Base-by-base conservation (phyloP, 2,113 vertebrate genomes). In the Epinephelus lanceolatus region DNA sequence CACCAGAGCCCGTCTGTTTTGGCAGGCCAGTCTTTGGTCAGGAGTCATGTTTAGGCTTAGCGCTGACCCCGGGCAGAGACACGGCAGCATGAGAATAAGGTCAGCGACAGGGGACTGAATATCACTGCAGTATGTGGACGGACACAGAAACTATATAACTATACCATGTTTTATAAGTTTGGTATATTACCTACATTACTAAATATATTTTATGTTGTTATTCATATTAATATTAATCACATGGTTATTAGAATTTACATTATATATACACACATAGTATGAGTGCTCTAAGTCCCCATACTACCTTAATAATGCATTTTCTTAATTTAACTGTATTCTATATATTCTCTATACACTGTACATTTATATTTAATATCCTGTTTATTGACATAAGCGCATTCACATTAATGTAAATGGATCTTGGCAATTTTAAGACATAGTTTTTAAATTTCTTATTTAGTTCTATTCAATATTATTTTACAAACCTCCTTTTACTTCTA, bases 21-120 rank as follows among this genome's bases (percentile, higher is more conserved):
- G 90, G 90, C 89, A 88, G 85, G 83, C 51, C 67, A 60, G 78
- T 53, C 59, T 76, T 60, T 74, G 89, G 88, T 90, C 91, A 86
- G 86, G 63, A 85, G 66, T 88, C 78, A 42, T 81, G 85, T 85
- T 84, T 67, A 40, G 76, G 90, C 88, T 94, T 86, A 90, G 73
- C 18, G 2, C 72, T 62, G 81, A 92, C 83, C 68, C 75, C 15
- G 45, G 40, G 42, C 72, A 77, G 74, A 55, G 10, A 63, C 75
- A 73, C 8, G 1, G 70, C 87, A 82, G 80, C 67, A 71, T 37
- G 52, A 84, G 69, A 92, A 87, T 60, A 89, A 91, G 80, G 86
- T 91, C 89, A 90, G 27, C 18, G 18, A 17, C 33, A 51, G 30
- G 52, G 45, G 21, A 51, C 33, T 60, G 55, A 84, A 67, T 4